Evolutionary conservation across 2,797 vertebrate species (phyloP).

Genomic region (Microctenopoma steveboyesi): DNA sequence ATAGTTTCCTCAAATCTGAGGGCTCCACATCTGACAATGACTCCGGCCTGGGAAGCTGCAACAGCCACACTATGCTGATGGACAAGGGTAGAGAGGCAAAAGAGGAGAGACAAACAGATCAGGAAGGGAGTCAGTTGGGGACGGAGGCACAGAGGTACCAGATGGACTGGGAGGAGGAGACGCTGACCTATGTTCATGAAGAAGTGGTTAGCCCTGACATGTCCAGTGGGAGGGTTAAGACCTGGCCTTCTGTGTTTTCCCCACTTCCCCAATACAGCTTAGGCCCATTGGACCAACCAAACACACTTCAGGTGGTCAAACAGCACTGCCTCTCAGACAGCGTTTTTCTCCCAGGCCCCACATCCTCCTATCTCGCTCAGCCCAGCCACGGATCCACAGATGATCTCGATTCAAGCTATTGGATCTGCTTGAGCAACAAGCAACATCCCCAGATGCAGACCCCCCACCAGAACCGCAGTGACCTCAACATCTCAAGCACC

Average conservation of each 20-base stretch:
- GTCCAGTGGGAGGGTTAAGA: slow-evolving; percentile 76
- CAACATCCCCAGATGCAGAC: slow-evolving; percentile 28
- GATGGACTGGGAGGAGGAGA: slow-evolving; percentile 31
- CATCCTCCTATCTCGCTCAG: slow-evolving; percentile 30
- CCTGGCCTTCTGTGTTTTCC: slow-evolving; percentile 83
- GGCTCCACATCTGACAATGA: slow-evolving; percentile 85
- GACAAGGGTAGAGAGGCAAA: slow-evolving; percentile 82
- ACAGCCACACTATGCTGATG: slow-evolving; percentile 89
- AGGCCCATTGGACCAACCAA: slow-evolving; percentile 40
- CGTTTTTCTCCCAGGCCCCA: slow-evolving; percentile 35
- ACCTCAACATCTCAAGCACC: slow-evolving; percentile 54
- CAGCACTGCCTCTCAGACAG: slow-evolving; percentile 82
- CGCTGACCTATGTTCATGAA: slow-evolving; percentile 5
- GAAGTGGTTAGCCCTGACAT: slow-evolving; percentile 48
- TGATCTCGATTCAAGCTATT: slow-evolving; percentile 17
- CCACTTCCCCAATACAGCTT: slow-evolving; percentile 63
- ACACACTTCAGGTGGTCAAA: slow-evolving; percentile 44
- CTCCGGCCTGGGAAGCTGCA: slow-evolving; percentile 91
- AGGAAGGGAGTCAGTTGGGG: slow-evolving; percentile 22
- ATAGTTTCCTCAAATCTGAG: slow-evolving; percentile 72
- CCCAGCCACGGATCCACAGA: slow-evolving; percentile 28
- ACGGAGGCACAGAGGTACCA: slow-evolving; percentile 11
- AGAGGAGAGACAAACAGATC: slow-evolving; percentile 25
- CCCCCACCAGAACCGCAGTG: slow-evolving; percentile 44
- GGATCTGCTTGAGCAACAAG: slow-evolving; percentile 37